Conservation (phyloP, 2,797 vertebrate species). For the Distichodus sexfasciatus region DNA sequence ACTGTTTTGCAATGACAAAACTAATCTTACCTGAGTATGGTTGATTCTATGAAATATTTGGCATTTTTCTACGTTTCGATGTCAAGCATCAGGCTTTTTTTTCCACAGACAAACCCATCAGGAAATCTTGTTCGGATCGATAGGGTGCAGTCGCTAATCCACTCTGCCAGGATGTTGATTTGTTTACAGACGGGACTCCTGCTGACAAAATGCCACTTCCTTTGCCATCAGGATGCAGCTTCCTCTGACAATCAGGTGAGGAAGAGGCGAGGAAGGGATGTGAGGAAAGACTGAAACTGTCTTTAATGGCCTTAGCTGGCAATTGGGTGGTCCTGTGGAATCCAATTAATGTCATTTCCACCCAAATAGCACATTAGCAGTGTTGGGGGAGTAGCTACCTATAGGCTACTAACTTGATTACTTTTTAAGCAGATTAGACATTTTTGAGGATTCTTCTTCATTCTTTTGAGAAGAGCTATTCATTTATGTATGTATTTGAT, state of each 20-base stretch:
- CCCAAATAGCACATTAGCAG: conserved; percentile 36
- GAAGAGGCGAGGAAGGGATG: no score
- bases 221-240: no score
- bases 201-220: conserved; percentile 35
- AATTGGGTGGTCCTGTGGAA: conserved; percentile 38
- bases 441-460: no score
- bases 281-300: conserved; percentile 37
- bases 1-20: no score
- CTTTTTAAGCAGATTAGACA: no score
- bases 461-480: no score
- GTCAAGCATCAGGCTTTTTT: not conserved
- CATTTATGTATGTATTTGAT: no score
- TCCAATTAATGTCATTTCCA: conserved; percentile 28
- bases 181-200: conserved; percentile 39
- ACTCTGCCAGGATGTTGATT: conserved; percentile 38
- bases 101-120: conserved; percentile 16
- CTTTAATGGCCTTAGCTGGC: conserved; percentile 53
- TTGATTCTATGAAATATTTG: no score
- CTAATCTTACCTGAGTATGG: no score
- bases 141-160: conserved; percentile 42
- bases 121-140: conserved; percentile 36
- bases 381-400: no score
- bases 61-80: no score
- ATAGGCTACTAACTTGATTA: no score
- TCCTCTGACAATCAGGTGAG: conserved; percentile 39